Conservation (phyloP, 2,113 vertebrate genomes). For the Ifrita kowaldi region DNA sequence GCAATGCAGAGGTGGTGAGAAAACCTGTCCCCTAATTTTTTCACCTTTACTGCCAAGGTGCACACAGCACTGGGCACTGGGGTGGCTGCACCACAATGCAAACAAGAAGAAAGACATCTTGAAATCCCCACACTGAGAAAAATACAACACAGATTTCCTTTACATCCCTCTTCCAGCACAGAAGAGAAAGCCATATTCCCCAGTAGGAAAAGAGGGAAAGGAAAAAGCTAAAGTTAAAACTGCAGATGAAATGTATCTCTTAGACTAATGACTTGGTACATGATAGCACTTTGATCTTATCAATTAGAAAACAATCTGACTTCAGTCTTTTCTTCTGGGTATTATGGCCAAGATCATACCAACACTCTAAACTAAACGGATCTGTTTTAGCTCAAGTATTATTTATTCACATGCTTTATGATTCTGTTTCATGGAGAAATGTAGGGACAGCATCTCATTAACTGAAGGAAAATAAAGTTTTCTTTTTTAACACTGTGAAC, state of each 20-base stretch:
- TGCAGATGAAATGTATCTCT: background rate
- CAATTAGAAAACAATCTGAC: conserved; percentile 28
- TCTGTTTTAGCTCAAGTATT: background rate
- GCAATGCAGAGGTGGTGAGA: background rate
- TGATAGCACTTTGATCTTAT: conserved; percentile 7
- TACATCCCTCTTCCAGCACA: background rate
- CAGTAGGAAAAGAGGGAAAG: background rate
- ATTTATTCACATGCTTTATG: conserved; percentile 7
- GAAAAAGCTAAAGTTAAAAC: background rate
- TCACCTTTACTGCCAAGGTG: background rate
- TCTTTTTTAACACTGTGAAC: background rate
- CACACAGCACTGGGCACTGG: background rate
- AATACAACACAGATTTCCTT: background rate
- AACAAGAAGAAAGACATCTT: background rate
- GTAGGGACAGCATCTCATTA: conserved; percentile 15
- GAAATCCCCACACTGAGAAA: background rate
- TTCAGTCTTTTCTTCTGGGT: conserved; percentile 26
- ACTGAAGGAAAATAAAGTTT: background rate
- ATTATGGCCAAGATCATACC: background rate
- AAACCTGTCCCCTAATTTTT: background rate
- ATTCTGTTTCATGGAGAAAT: conserved; percentile 38
- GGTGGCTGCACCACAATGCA: background rate
- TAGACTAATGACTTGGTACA: background rate
- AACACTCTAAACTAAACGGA: background rate
- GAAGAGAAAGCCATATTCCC: background rate